Percentiles rank a stretch among this genome's conserved stretches.
Conservation (phyloP, 2,113 vertebrate species). For the Ploceus nigricollis region DNA sequence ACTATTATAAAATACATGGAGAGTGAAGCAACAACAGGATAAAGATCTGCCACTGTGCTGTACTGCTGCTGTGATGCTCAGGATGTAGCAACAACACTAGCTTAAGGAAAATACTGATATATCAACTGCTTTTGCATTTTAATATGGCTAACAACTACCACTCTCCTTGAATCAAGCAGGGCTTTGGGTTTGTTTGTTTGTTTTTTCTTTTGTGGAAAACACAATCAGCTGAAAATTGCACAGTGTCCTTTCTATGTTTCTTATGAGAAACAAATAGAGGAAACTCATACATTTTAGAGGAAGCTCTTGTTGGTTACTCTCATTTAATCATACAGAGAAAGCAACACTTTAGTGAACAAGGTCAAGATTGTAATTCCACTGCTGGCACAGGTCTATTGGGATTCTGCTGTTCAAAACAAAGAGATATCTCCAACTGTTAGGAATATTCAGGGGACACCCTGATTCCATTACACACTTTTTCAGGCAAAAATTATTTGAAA, state of each 20-base stretch:
- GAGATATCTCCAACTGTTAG: slow-evolving; percentile 27
- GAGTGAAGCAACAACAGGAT: not conserved
- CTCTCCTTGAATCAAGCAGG: not conserved
- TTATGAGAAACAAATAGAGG: not conserved
- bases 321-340: slow-evolving; percentile 52
- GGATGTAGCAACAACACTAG: not conserved
- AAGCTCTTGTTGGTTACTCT: not conserved
- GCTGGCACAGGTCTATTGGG: slow-evolving; percentile 21
- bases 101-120: not conserved
- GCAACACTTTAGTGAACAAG: slow-evolving; percentile 43
- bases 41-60: not conserved
- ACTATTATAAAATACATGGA: not conserved
- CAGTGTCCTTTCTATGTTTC: not conserved
- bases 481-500: slow-evolving; percentile 67
- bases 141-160: not conserved
- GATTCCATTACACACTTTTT: slow-evolving; percentile 68
- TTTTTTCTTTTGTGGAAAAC: not conserved
- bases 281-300: not conserved
- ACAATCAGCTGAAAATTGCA: not conserved
- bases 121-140: slow-evolving; percentile 18
- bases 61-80: not conserved
- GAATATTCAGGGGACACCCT: slow-evolving; percentile 57
- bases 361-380: slow-evolving; percentile 49
- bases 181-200: not conserved
- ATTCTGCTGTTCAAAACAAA: slow-evolving; percentile 48